Evolutionary conservation across 2,888 invertebrate species (phyloP).

Genomic region (Nomada goodeniana): DNA sequence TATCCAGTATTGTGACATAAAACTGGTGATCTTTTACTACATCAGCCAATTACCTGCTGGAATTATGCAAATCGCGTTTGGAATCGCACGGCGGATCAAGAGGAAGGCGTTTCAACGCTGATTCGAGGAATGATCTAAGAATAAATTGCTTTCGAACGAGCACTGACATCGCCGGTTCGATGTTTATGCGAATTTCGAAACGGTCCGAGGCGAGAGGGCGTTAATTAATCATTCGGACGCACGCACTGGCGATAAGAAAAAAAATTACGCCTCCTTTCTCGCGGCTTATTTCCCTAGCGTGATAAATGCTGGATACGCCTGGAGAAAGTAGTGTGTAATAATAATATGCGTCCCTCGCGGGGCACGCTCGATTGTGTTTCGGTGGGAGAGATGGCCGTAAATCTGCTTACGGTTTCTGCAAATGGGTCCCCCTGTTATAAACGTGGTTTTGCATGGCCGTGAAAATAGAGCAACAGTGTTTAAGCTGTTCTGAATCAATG

Average conservation of each 20-base stretch:
- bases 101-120: not conserved
- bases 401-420: conserved; percentile 29
- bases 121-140: not conserved
- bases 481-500: not conserved
- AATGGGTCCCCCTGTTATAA: not conserved
- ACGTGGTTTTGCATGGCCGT: not conserved
- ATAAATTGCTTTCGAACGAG: conserved; percentile 13
- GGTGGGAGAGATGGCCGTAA: conserved; percentile 23
- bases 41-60: not conserved
- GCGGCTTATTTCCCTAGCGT: conserved; percentile 25
- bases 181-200: conserved; percentile 13
- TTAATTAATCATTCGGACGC: conserved; percentile 37
- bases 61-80: not conserved
- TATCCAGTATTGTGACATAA: not conserved
- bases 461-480: not conserved
- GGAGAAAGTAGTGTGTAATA: conserved; percentile 34
- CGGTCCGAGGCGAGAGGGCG: not conserved
- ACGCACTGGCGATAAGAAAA: not conserved
- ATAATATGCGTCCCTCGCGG: conserved; percentile 16
- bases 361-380: conserved; percentile 18
- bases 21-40: not conserved
- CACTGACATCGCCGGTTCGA: conserved; percentile 21
- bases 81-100: not conserved
- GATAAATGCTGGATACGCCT: conserved; percentile 33
- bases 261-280: conserved; percentile 6